Conservation (phyloP, 2,797 vertebrate species). For the Rhabdophis nuchalis region DNA sequence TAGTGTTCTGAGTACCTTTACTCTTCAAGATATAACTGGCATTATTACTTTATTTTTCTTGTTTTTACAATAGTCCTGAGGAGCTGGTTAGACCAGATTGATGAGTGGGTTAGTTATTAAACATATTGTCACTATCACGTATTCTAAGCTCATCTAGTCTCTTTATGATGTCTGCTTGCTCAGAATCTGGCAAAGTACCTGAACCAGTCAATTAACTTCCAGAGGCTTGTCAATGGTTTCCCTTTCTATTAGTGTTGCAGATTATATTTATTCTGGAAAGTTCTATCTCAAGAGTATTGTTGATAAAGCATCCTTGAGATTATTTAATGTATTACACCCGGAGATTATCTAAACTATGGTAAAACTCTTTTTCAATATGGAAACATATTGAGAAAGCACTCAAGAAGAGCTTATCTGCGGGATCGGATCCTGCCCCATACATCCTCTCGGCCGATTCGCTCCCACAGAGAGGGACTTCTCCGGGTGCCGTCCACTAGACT, state of each 20-base stretch:
- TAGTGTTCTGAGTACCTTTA: background rate
- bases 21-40: background rate
- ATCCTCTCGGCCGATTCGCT: too few species aligned
- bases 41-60: background rate
- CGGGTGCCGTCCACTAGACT: too few species aligned
- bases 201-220: background rate
- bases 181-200: background rate
- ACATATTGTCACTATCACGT: background rate
- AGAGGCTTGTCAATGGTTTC: background rate
- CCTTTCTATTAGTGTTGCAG: background rate
- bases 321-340: background rate
- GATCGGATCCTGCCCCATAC: too few species aligned
- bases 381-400: background rate
- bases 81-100: background rate
- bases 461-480: too few species aligned
- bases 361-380: background rate
- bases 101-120: background rate
- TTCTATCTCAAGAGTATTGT: background rate
- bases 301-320: background rate
- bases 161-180: background rate
- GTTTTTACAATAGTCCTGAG: background rate
- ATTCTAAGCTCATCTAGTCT: background rate
- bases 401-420: background rate
- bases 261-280: background rate
- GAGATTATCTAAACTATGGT: background rate